Conservation (phyloP, 2,113 vertebrate species). For the Bettongia penicillata region DNA sequence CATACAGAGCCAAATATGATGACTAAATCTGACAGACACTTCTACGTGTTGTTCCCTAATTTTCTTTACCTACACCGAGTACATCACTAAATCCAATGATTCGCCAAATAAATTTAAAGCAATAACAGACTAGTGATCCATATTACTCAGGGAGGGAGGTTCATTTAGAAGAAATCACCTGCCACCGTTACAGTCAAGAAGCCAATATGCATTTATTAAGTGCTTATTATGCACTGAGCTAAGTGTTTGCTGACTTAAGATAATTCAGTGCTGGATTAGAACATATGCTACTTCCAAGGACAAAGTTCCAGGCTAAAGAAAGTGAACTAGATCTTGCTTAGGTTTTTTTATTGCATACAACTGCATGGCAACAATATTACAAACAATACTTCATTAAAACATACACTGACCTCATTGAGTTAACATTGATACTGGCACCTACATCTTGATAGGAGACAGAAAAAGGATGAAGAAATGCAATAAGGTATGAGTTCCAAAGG, state of each 20-base stretch:
- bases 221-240: background rate
- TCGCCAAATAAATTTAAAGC: background rate
- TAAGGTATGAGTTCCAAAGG: background rate
- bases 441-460: background rate
- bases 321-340: background rate
- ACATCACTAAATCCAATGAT: background rate
- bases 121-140: background rate
- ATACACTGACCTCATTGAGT: background rate
- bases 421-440: background rate
- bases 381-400: background rate
- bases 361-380: background rate
- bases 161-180: background rate
- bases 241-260: background rate
- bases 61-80: background rate
- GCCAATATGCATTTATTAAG: background rate
- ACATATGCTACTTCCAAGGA: background rate
- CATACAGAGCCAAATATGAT: background rate
- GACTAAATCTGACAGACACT: background rate
- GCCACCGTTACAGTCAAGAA: background rate
- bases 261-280: background rate
- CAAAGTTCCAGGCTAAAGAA: background rate
- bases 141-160: background rate
- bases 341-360: conserved; percentile 39
- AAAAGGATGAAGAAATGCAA: background rate
- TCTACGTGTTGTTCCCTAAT: background rate